Percentiles rank a stretch among this genome's conserved stretches.
phyloP scores from a whole-genome alignment of 2,888 invertebrate genomes.

The Tipula confusa region DNA sequence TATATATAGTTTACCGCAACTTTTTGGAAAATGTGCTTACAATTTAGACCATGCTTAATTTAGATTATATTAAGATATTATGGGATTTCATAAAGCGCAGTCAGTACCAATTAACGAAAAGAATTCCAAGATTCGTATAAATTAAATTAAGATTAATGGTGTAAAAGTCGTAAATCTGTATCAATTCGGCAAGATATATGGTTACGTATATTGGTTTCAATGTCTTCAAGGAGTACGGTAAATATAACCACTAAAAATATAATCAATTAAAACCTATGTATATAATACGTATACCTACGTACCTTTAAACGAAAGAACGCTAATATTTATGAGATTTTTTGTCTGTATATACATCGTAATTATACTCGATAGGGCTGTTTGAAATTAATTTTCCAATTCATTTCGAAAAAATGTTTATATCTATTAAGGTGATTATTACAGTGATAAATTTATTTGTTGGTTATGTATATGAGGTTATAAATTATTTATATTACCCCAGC shows the following conservation, averaged over 20 bases:
- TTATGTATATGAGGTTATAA: neutral
- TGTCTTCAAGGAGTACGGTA: neutral
- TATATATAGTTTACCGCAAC: neutral
- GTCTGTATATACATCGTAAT: neutral
- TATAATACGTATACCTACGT: neutral
- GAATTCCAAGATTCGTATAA: neutral
- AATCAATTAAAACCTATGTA: neutral
- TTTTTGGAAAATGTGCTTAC: neutral
- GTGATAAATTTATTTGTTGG: neutral
- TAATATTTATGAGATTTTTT: neutral
- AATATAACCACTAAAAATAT: neutral
- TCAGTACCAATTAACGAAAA: neutral
- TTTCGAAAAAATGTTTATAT: neutral
- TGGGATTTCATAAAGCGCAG: neutral
- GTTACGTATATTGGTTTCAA: neutral
- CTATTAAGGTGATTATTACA: neutral
- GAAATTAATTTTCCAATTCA: neutral
- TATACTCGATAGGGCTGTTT: neutral
- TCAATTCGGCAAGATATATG: neutral
- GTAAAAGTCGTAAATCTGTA: constrained; percentile 3
- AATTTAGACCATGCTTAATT: neutral
- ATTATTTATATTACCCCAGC: neutral
- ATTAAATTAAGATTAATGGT: constrained; percentile 5
- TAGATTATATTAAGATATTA: neutral
- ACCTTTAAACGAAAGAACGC: neutral